Evolutionary conservation across 2,797 vertebrate species (phyloP).

Genomic region (Crenichthys baileyi): DNA sequence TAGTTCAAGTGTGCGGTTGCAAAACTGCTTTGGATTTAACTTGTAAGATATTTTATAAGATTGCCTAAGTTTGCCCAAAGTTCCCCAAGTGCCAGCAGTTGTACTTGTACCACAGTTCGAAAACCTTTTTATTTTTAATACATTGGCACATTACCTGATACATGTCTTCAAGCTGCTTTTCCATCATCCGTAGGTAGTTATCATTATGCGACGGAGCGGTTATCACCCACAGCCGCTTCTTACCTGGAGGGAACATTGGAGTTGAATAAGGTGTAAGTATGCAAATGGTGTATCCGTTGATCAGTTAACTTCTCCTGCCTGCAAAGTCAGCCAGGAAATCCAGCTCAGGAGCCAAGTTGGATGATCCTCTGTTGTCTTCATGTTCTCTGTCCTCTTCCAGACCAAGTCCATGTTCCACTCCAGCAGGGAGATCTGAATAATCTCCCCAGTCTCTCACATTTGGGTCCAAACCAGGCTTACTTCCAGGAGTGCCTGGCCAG

Average conservation of each 20-base stretch:
- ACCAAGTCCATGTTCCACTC: slow-evolving; percentile 50
- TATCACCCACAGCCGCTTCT: slow-evolving; percentile 84
- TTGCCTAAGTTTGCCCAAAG: no score
- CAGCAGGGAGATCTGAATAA: slow-evolving; percentile 66
- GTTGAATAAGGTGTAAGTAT: not conserved
- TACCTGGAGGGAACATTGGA: slow-evolving; percentile 51
- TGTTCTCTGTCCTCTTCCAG: slow-evolving; percentile 43
- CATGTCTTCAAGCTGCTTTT: slow-evolving; percentile 82
- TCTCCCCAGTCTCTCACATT: slow-evolving; percentile 75
- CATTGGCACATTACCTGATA: slow-evolving; percentile 60
- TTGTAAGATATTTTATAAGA: not conserved
- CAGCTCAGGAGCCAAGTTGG: slow-evolving; percentile 59
- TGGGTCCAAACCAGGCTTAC: slow-evolving; percentile 65
- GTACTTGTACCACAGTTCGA: not conserved
- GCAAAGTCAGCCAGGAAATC: slow-evolving; percentile 81
- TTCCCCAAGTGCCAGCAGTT: not conserved
- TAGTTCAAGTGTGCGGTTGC: not conserved
- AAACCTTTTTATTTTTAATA: not conserved
- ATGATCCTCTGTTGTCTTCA: slow-evolving; percentile 38
- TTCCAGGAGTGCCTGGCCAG: slow-evolving; percentile 26
- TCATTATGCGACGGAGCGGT: slow-evolving; percentile 78
- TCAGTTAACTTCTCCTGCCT: slow-evolving; percentile 55
- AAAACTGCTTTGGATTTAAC: not conserved
- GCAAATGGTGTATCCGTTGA: not conserved
- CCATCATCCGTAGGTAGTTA: slow-evolving; percentile 83